Base-by-base conservation (phyloP, 92 coral and sea anemone species). In the Micromussa lordhowensis region DNA sequence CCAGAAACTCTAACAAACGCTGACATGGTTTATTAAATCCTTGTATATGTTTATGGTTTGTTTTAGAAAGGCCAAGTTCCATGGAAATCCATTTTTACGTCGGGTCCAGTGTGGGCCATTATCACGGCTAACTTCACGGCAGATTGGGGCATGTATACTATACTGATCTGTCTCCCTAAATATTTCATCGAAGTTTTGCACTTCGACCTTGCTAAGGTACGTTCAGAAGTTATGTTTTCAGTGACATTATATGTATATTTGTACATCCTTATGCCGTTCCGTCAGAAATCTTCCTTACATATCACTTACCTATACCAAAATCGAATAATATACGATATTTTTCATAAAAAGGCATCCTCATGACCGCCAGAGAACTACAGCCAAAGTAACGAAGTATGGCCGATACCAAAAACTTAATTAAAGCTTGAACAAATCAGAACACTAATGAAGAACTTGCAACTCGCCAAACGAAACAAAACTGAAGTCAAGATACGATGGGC, bases 81-180 rank as follows among this genome's bases (percentile, higher is more conserved):
- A 5, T 97, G 99, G 99, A 92, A 90, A 79, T 82, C 98, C 0
- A 97, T 97, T 86, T 40, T 97, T 0, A 96, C 94, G 22, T 97
- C 99, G 3, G 87, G 92, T 61, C 98, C 99, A 0, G 99, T 97
- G 28, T 97, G 99, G 99, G 99, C 99, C 29, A 93, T 97, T 76
- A 94, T 97, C 77, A 89, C 96, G 29, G 99, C 99, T 6, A 97
- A 97, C 94, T 97, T 97, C 93, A 94, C 98, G 4, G 99, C 98
- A 24, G 99, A 97, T 91, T 97, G 99, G 99, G 99, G 99, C 78
- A 94, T 98, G 96, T 98, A 98, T 90, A 98, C 99, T 29, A 98
- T 98, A 44, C 91, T 98, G 36, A 98, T 98, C 83, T 98, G 99
- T 71, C 94, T 98, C 40, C 99, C 99, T 21, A 97, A 96, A 78